phyloP scores from a whole-genome alignment of 1,140 invertebrate genomes.

The Coenobita brevimanus region DNA sequence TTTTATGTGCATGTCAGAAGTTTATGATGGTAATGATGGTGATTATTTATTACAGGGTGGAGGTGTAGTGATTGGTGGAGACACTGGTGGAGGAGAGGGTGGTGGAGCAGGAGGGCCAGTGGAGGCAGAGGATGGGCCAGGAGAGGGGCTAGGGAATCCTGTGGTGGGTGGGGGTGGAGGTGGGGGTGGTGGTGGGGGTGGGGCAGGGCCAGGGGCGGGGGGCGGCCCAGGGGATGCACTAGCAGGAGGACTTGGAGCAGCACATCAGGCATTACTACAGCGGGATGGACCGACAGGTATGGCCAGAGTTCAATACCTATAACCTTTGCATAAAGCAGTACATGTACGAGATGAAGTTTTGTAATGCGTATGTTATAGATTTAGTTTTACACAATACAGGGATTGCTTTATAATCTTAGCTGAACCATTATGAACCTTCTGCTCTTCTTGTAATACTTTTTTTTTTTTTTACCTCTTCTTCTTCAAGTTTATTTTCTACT shows the following conservation, averaged over 20 bases:
- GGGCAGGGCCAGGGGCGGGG: background rate
- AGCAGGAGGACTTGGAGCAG: conserved; percentile 81
- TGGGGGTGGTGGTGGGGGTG: conserved; percentile 11
- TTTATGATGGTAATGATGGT: too few species aligned
- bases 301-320: too few species aligned
- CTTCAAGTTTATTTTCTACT: too few species aligned
- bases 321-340: too few species aligned
- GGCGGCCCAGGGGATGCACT: conserved; percentile 62
- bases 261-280: conserved; percentile 86
- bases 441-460: too few species aligned
- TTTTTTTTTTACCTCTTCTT: too few species aligned
- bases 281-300: conserved; percentile 81
- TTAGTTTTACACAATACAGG: too few species aligned
- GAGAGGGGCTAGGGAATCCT: background rate
- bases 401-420: too few species aligned
- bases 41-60: conserved; percentile 33
- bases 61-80: conserved; percentile 55
- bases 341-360: too few species aligned
- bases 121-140: background rate
- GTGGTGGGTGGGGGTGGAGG: conserved; percentile 35
- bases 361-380: too few species aligned
- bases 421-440: too few species aligned
- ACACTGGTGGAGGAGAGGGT: background rate
- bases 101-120: conserved; percentile 21
- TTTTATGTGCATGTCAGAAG: too few species aligned